Percentiles rank a stretch among this genome's conserved stretches.
These are phyloP conservation scores for Cepaea nemoralis DNA, from an alignment of 1,140 invertebrate genomes.

Conservation along the genomic window DNA sequence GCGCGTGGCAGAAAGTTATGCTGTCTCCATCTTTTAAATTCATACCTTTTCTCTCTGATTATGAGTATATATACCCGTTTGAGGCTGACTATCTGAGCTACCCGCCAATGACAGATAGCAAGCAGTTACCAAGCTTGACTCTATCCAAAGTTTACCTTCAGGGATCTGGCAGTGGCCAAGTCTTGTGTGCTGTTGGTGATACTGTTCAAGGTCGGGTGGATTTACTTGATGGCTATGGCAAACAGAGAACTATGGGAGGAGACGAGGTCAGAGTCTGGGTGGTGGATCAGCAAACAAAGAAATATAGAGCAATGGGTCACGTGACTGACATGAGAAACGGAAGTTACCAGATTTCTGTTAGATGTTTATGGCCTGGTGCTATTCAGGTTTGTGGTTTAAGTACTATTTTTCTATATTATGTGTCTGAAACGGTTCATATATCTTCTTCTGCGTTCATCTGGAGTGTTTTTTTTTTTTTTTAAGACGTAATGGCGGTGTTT, in stretches of 20 bases:
- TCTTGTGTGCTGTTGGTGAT: background rate
- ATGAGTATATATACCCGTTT: constrained; percentile 8
- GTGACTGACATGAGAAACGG: constrained; percentile 28
- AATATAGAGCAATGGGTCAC: background rate
- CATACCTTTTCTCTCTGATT: background rate
- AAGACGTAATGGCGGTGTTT: no score
- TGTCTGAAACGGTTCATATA: no score
- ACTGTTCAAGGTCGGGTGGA: background rate
- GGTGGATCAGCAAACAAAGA: background rate
- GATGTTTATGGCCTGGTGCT: background rate
- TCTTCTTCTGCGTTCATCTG: no score
- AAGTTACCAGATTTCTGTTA: constrained; percentile 25
- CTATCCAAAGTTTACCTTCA: background rate
- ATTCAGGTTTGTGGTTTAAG: background rate
- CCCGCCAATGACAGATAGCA: background rate
- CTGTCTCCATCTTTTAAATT: background rate
- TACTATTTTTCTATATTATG: no score
- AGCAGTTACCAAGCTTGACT: background rate
- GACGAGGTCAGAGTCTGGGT: constrained; percentile 26
- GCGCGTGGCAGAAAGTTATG: background rate
- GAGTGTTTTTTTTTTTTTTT: no score
- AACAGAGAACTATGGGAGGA: constrained; percentile 6
- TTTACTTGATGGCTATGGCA: constrained; percentile 4
- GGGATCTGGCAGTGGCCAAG: background rate
- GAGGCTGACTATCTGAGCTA: background rate